A percentile compares a stretch with the other conserved stretches of the same genome.
These are phyloP conservation scores for Alethe diademata DNA, from an alignment of 2,113 vertebrate species.

Conservation along the genomic window DNA sequence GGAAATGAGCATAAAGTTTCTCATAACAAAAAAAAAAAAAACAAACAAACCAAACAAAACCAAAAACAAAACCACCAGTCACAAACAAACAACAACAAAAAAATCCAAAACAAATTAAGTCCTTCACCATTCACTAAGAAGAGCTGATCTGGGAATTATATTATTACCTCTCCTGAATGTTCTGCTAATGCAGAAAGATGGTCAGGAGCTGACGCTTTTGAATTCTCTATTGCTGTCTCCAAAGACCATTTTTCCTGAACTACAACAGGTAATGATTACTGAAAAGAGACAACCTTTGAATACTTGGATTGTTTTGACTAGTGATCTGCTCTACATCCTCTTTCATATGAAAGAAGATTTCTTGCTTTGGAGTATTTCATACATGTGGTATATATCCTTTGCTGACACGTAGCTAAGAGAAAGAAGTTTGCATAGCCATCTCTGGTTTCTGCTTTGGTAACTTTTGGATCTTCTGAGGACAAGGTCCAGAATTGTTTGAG, in stretches of 20 bases:
- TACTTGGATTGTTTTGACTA: background rate
- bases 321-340: background rate
- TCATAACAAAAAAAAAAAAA: background rate
- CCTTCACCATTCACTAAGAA: background rate
- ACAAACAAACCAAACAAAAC: no score
- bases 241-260: background rate
- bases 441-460: background rate
- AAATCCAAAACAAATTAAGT: background rate
- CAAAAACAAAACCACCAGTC: background rate
- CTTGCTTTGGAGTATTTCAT: background rate
- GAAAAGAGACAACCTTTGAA: background rate
- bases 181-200: background rate
- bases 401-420: background rate
- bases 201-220: background rate
- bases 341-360: background rate
- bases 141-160: background rate
- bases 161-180: background rate
- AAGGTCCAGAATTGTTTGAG: background rate
- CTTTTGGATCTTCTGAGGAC: background rate
- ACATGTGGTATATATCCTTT: no score
- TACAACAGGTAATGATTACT: background rate
- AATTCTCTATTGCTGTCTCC: background rate
- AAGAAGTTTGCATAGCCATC: background rate
- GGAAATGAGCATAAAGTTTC: background rate
- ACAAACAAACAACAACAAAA: background rate